A percentile compares a stretch with the other conserved stretches of the same genome.
phyloP scores from a whole-genome alignment of 2,113 vertebrate genomes.

The Galeopterus variegatus region DNA sequence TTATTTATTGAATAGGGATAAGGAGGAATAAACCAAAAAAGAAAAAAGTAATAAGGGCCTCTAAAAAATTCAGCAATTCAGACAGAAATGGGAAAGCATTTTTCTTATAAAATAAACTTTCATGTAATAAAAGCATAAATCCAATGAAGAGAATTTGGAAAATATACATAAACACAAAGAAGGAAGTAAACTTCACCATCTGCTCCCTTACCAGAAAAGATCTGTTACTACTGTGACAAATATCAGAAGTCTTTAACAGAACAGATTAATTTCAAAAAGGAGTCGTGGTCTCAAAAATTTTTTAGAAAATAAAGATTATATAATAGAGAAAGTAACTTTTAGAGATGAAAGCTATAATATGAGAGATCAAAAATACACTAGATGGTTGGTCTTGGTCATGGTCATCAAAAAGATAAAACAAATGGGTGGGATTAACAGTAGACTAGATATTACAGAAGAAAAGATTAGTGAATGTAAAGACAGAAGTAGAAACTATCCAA shows the following conservation, averaged over 20 bases:
- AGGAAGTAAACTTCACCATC: constrained; percentile 20
- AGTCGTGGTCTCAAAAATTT: background rate
- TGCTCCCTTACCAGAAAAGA: background rate
- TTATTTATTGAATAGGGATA: constrained; percentile 1
- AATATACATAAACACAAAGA: constrained; percentile 8
- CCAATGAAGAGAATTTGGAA: constrained; percentile 3
- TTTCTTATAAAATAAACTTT: constrained; percentile 53
- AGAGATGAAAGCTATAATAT: background rate
- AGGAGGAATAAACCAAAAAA: constrained; percentile 4
- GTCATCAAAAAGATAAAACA: no score
- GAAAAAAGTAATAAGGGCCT: background rate
- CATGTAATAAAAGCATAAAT: background rate
- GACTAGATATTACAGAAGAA: background rate
- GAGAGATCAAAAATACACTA: background rate
- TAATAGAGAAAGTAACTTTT: background rate
- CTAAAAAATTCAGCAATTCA: background rate
- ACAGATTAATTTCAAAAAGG: background rate
- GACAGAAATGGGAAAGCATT: background rate
- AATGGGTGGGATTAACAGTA: background rate
- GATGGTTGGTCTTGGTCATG: no score
- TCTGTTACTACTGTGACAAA: background rate
- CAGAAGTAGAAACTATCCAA: background rate
- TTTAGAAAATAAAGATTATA: background rate
- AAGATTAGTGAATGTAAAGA: background rate
- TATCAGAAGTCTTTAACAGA: background rate